phyloP scores from a whole-genome alignment of 2,797 vertebrate species.

The Eidolon dupreanum region DNA sequence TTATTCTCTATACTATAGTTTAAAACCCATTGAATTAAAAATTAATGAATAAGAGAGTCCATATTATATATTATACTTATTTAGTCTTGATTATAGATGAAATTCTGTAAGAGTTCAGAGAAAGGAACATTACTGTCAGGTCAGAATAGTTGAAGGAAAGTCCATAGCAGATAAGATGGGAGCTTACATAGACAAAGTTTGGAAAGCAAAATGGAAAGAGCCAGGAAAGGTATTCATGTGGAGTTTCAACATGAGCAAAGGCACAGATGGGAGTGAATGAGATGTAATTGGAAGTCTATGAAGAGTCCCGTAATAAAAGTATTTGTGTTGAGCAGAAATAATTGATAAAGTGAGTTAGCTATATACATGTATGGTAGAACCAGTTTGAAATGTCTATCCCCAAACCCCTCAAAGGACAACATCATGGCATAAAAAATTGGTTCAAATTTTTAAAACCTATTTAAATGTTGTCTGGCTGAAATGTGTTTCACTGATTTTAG shows the following conservation, averaged over 20 bases:
- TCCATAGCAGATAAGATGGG: neutral
- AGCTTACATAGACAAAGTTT: neutral
- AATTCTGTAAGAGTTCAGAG: neutral
- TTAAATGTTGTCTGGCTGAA: neutral
- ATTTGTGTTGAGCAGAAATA: neutral
- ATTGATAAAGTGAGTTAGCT: neutral
- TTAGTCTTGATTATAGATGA: neutral
- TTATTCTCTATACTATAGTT: neutral
- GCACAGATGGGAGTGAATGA: neutral
- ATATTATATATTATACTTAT: neutral
- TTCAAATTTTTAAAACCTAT: neutral
- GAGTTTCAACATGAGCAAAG: neutral
- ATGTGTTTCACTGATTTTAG: neutral
- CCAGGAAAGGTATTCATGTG: neutral
- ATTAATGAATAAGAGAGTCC: neutral
- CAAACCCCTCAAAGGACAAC: neutral
- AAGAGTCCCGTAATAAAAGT: neutral
- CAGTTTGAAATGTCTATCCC: neutral
- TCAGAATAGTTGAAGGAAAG: neutral
- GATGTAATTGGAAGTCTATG: neutral
- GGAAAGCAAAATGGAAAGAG: neutral
- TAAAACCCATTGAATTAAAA: conserved; percentile 22
- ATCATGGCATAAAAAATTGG: neutral
- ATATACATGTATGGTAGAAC: neutral
- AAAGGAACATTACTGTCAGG: neutral